phyloP scores from a whole-genome alignment of 2,113 vertebrate species.

The Diadophis punctatus region DNA sequence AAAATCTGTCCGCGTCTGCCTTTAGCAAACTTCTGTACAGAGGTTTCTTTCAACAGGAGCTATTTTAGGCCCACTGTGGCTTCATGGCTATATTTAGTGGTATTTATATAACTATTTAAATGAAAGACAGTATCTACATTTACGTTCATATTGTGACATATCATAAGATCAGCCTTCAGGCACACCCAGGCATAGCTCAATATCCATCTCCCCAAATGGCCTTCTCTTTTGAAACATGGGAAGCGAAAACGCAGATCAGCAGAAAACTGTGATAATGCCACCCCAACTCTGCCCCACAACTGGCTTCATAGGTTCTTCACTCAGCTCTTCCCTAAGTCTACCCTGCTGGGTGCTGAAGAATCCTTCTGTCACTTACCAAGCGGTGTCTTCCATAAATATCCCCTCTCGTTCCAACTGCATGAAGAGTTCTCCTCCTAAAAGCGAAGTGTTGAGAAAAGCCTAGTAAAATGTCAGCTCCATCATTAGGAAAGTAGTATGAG shows the following conservation, averaged over 20 bases:
- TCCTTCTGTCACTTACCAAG: constrained; percentile 79
- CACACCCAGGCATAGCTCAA: background rate
- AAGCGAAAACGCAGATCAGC: background rate
- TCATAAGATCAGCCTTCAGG: background rate
- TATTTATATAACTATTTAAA: background rate
- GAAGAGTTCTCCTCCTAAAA: constrained; percentile 94
- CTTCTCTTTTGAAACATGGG: background rate
- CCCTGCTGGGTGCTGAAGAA: constrained; percentile 38
- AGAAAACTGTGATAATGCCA: background rate
- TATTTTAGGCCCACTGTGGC: background rate
- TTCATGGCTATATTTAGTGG: background rate
- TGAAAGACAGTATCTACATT: background rate
- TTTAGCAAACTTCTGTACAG: background rate
- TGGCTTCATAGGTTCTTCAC: background rate
- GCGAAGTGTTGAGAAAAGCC: constrained; percentile 14
- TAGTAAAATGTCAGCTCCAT: constrained; percentile 16
- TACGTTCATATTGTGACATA: background rate
- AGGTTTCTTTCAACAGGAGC: background rate
- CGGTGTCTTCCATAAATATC: constrained; percentile 98
- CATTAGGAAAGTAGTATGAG: background rate
- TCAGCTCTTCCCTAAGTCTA: background rate
- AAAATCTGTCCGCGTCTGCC: background rate
- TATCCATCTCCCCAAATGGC: background rate
- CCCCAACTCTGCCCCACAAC: background rate
- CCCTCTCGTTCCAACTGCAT: constrained; percentile 98